Evolutionary conservation across 2,888 invertebrate genomes (phyloP).

Genomic region (Lasioglossum zephyrum): DNA sequence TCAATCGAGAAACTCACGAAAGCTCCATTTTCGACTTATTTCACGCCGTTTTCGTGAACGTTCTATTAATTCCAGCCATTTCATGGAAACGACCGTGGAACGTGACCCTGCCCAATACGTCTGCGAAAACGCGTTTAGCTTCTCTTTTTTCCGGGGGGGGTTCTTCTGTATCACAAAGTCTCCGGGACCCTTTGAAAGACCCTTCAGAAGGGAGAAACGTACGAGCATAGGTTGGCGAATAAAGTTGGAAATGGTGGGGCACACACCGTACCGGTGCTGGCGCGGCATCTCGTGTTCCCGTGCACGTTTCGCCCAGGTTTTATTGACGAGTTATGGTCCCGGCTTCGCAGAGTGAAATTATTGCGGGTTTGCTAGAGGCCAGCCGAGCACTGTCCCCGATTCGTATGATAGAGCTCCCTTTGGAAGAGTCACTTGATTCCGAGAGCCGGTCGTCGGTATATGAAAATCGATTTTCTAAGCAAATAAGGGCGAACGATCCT

Average conservation of each 20-base stretch:
- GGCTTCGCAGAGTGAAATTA: slow-evolving; percentile 8
- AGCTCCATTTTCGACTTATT: neutral
- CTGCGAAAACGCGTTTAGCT: neutral
- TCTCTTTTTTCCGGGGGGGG: neutral
- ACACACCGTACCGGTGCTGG: neutral
- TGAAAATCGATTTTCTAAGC: slow-evolving; percentile 1
- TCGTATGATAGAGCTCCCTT: slow-evolving; percentile 5
- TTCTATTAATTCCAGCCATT: neutral
- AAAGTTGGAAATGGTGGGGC: neutral
- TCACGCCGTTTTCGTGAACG: neutral
- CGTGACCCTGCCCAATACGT: neutral
- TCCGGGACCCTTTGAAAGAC: neutral
- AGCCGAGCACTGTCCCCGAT: neutral
- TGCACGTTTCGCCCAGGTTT: slow-evolving; percentile 6
- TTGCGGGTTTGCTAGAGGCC: neutral
- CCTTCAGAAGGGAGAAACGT: neutral
- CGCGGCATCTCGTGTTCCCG: neutral
- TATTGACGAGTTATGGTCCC: slow-evolving; percentile 9
- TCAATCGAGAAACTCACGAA: neutral
- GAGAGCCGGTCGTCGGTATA: neutral
- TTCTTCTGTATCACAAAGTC: neutral
- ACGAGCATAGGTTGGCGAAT: neutral
- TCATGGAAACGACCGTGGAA: neutral
- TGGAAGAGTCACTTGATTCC: neutral
- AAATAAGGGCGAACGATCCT: neutral